Percentiles rank a stretch among this genome's conserved stretches.
Evolutionary conservation across 2,113 vertebrate genomes (phyloP).

Genomic region (Vulpes vulpes): DNA sequence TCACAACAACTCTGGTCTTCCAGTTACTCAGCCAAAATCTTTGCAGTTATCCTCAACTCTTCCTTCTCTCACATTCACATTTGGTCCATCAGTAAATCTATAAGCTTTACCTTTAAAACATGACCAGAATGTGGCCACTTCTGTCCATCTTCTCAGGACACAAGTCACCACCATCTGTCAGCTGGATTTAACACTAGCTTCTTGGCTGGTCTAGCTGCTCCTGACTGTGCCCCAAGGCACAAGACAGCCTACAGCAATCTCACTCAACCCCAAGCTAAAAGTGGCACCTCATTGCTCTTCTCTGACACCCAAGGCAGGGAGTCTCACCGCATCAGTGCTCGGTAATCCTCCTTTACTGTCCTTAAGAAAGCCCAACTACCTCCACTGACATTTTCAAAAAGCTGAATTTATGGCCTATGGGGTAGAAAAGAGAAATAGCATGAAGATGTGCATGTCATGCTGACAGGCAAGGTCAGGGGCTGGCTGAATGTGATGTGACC

Average conservation of each 20-base stretch:
- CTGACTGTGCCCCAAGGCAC: rapidly evolving
- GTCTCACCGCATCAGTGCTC: rapidly evolving
- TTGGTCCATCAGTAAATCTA: not conserved
- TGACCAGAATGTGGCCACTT: not conserved
- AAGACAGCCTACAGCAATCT: no score
- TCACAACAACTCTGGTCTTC: not conserved
- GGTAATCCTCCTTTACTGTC: not conserved
- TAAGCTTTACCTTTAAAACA: not conserved
- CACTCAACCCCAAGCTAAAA: not conserved
- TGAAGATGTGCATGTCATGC: not conserved
- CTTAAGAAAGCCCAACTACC: not conserved
- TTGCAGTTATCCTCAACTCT: not conserved
- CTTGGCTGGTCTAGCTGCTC: not conserved
- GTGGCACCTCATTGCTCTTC: rapidly evolving
- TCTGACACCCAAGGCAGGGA: no score
- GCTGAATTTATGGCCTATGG: not conserved
- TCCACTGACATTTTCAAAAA: not conserved
- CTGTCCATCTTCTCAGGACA: not conserved
- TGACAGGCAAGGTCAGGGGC: not conserved
- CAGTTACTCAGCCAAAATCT: not conserved
- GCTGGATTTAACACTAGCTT: no score
- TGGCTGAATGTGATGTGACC: not conserved
- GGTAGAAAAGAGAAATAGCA: not conserved
- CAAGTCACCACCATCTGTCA: not conserved
- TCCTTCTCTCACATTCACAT: not conserved